Percentiles rank a stretch among this genome's conserved stretches.
Evolutionary conservation across 2,113 vertebrate genomes (phyloP).

Genomic region (Fregetta grallaria): DNA sequence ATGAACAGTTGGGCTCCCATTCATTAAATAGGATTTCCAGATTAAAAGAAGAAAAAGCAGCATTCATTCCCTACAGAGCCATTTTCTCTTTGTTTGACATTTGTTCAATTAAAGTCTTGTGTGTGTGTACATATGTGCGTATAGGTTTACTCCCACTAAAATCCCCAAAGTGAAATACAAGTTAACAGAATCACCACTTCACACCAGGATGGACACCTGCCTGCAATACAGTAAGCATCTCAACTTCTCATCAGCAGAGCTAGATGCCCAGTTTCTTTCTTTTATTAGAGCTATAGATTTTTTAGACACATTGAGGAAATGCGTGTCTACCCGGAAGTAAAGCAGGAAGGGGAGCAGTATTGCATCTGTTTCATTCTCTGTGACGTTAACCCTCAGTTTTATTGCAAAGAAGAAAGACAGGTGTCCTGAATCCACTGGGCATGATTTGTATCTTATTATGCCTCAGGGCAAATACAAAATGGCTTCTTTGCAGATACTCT

Average conservation of each 20-base stretch:
- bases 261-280: neutral
- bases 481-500: neutral
- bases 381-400: neutral
- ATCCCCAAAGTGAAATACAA: constrained; percentile 76
- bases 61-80: neutral
- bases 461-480: neutral
- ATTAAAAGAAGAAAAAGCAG: neutral
- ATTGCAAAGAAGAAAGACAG: neutral
- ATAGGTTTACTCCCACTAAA: constrained; percentile 75
- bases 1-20: neutral
- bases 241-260: neutral
- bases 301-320: neutral
- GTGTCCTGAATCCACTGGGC: neutral
- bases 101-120: neutral
- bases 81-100: neutral
- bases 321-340: neutral
- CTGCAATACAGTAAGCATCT: constrained; percentile 39
- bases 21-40: neutral
- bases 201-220: neutral
- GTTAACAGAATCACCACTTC: constrained; percentile 51
- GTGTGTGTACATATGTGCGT: neutral
- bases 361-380: neutral
- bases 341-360: neutral
- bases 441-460: neutral
- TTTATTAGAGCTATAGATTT: neutral